Conservation (phyloP, 2,113 vertebrate species). For the Psephotus haematonotus region DNA sequence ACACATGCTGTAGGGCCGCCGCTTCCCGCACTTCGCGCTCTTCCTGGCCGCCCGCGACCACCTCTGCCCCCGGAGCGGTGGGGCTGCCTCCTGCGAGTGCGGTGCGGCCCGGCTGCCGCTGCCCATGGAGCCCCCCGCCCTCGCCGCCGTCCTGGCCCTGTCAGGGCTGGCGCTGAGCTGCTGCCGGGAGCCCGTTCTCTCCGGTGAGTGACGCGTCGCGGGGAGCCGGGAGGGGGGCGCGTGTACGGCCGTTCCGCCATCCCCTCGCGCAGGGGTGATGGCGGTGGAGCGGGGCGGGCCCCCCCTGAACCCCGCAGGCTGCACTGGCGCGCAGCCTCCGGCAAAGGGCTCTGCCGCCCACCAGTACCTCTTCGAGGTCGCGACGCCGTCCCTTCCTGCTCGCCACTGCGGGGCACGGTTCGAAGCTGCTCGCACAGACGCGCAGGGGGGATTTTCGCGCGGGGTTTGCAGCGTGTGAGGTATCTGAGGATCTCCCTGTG, state of each 20-base stretch:
- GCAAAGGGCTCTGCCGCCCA: background rate
- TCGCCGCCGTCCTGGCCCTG: constrained; percentile 71
- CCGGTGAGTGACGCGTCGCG: constrained; percentile 71
- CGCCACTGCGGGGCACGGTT: background rate
- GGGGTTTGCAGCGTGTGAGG: background rate
- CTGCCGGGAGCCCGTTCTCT: constrained; percentile 53
- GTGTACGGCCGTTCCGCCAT: background rate
- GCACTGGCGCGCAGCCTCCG: background rate
- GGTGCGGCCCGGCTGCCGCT: constrained; percentile 52
- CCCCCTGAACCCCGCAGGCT: background rate
- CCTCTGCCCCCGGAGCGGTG: constrained; percentile 6
- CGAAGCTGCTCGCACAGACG: background rate
- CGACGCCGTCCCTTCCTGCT: background rate
- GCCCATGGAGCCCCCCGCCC: constrained; percentile 73
- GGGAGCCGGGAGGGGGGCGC: background rate
- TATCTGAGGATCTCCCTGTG: background rate
- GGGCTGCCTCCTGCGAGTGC: constrained; percentile 56
- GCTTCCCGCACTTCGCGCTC: constrained; percentile 46
- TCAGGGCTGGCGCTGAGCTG: constrained; percentile 70
- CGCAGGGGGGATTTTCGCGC: background rate
- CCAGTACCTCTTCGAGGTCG: background rate
- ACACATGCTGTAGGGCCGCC: constrained; percentile 56
- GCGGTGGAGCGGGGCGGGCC: background rate
- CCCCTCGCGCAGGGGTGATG: background rate
- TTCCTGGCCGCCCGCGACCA: background rate